Conservation (phyloP, 2,888 invertebrate species). For the Idaea dimidiata region DNA sequence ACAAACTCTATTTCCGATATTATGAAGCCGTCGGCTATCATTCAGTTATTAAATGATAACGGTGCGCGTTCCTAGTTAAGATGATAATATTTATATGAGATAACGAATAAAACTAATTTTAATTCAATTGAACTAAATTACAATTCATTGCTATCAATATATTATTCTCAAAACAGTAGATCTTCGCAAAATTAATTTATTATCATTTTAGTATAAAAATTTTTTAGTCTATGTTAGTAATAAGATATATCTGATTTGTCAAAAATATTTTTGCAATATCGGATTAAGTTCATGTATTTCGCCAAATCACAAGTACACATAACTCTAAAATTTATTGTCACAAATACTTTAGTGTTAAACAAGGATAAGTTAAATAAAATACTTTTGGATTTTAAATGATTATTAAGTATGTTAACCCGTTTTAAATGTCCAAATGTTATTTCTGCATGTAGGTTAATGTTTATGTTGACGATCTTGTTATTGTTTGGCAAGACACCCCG, state of each 20-base stretch:
- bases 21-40: conserved; percentile 1
- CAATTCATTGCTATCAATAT: neutral
- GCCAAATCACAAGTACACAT: neutral
- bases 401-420: neutral
- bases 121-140: neutral
- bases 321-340: neutral
- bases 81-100: neutral
- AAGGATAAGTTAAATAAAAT: neutral
- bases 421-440: neutral
- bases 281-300: neutral
- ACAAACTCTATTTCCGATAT: neutral
- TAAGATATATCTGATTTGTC: neutral
- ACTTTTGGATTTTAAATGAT: neutral
- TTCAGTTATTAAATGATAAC: neutral
- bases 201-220: neutral
- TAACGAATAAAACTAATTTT: neutral
- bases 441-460: neutral
- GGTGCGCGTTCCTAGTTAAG: neutral
- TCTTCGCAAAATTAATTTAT: neutral
- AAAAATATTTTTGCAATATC: neutral
- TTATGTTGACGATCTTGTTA: neutral
- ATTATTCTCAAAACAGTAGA: neutral
- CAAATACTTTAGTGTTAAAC: neutral
- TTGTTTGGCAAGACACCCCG: neutral
- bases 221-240: neutral